A percentile compares a stretch with the other conserved stretches of the same genome.
Conservation (phyloP, 2,888 invertebrate genomes). For the Microctonus aethiopoides region DNA sequence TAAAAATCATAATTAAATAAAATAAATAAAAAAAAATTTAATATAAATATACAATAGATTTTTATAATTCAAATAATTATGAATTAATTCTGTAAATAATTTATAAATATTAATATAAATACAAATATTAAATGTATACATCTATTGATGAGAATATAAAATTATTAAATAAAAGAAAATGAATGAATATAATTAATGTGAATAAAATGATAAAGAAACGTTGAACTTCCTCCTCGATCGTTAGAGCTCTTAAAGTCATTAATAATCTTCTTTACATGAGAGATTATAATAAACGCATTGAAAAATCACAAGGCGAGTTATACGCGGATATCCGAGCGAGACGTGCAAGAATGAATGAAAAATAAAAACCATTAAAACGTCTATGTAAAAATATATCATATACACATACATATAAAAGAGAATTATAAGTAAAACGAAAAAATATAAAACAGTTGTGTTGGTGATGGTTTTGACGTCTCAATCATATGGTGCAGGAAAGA, state of each 20-base stretch:
- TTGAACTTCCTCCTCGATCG: constrained; percentile 30
- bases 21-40: too few species aligned
- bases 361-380: not conserved
- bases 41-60: too few species aligned
- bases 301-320: not conserved
- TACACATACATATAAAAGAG: not conserved
- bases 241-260: not conserved
- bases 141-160: too few species aligned
- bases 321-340: constrained; percentile 18
- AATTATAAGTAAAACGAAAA: constrained; percentile 18
- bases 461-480: constrained; percentile 27
- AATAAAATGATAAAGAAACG: constrained; percentile 28
- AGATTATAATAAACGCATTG: not conserved
- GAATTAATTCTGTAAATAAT: too few species aligned
- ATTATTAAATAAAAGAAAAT: not conserved
- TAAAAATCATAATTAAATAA: too few species aligned
- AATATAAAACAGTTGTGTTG: constrained; percentile 21
- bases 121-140: too few species aligned
- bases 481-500: constrained; percentile 18
- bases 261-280: constrained; percentile 17
- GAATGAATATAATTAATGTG: not conserved
- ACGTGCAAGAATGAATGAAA: constrained; percentile 21
- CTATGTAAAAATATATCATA: not conserved
- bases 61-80: too few species aligned
- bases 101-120: too few species aligned